Evolutionary conservation across 2,888 invertebrate genomes (phyloP), one percentile per base, ranked within the genome.

Genomic region (Drosophila picticornis): DNA sequence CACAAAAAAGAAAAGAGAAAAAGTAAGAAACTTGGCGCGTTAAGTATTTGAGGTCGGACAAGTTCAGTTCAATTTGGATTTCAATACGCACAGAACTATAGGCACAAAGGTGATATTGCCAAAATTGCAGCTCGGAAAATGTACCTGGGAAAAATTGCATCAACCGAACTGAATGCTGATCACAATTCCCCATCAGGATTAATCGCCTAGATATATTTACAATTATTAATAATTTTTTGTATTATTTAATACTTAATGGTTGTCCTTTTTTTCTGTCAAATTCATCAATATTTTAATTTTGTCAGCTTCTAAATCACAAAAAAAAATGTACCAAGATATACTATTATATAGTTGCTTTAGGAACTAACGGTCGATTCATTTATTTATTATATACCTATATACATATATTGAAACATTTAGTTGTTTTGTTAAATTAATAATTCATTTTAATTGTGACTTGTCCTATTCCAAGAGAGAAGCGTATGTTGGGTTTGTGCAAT

Each of bases 21-120:
- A 46, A 16, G 22, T 43, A 56, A n/a, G 62, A 58, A 64, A 68
- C 72, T 48, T 56, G 62, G 43, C 48, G 22, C 50, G 57, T 50
- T 64, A 36, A 27, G 57, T n/a, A 27, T 25, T 25, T 9, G 7
- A 59, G 52, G 36, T 52, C 57, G 25, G 46, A 43, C 31, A 31
- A 58, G 43, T 29, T n/a, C 11, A 46, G 16, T 27, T 40, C 25
- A 36, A 22, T 19, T 57, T 7, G 9, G 22, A 25, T 40, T 10
- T 31, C 32, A 56, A 32, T 58, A 46, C 16, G 11, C 43, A 65
- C 36, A 46, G 34, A 48, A 59, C 46, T 25, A 36, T 25, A 32
- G 25, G 34, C 53, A 25, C 25, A 16, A 22, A 34, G 5, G 9
- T 32, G 13, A 22, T 53, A 7, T 22, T 40, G 11, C 2, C 3